A percentile compares a stretch with the other conserved stretches of the same genome.
phyloP scores from a whole-genome alignment of 2,888 invertebrate species.

The Euzophera pinguis region DNA sequence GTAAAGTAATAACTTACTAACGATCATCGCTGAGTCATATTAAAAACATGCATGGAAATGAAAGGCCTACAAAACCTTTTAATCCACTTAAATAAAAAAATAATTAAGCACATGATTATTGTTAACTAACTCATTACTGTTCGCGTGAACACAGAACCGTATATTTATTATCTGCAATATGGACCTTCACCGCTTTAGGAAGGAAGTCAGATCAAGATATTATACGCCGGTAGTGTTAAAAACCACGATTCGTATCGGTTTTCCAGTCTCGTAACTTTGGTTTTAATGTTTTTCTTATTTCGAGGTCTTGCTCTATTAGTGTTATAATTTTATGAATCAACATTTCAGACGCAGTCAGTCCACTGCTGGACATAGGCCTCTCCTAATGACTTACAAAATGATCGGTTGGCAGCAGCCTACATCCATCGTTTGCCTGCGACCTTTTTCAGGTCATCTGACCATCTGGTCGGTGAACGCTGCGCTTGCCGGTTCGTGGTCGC shows the following conservation, averaged over 20 bases:
- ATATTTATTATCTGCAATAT: conserved; percentile 13
- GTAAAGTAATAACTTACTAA: too few relatives aligned
- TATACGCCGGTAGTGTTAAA: not conserved
- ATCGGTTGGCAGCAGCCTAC: too few relatives aligned
- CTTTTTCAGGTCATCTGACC: too few relatives aligned
- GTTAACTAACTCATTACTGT: conserved; percentile 1
- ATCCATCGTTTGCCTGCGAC: too few relatives aligned
- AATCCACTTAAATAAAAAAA: not conserved
- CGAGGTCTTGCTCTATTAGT: not conserved
- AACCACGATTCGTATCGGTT: conserved; percentile 6
- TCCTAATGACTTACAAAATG: too few relatives aligned
- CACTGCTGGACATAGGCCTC: too few relatives aligned
- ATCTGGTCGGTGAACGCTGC: too few relatives aligned
- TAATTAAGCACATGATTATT: not conserved
- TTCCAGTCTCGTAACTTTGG: not conserved
- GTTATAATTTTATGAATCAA: not conserved
- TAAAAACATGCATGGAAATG: too few relatives aligned
- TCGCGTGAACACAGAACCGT: conserved; percentile 6
- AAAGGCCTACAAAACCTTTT: too few relatives aligned
- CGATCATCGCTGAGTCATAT: too few relatives aligned
- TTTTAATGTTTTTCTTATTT: conserved; percentile 8
- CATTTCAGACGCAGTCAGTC: too few relatives aligned
- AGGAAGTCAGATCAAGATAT: conserved; percentile 18
- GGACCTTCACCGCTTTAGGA: conserved; percentile 17
- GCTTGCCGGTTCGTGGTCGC: too few relatives aligned